Base-by-base conservation (phyloP, 2,797 vertebrate species). In the Epinephelus malabaricus region DNA sequence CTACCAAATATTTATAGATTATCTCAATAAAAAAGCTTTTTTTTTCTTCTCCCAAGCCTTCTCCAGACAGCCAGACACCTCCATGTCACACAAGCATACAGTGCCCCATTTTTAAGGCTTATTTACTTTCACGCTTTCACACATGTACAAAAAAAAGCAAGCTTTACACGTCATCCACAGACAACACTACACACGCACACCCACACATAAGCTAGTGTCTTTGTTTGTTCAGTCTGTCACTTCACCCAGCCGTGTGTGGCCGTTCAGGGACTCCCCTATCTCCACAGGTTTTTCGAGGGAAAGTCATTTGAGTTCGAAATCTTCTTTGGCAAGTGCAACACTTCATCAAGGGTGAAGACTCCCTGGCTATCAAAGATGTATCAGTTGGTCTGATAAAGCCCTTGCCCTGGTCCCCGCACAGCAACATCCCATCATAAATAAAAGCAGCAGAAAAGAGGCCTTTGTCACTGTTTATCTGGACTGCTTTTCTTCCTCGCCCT, bases 391-490 rank as follows among this genome's bases (percentile, higher is more conserved):
- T 97, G 97, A 98, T 97, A 97, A 97, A 98, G 96, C 96, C 96
- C 94, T 96, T 93, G 93, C 92, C 82, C 95, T 91, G 94, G 95
- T 97, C 96, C 96, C 97, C 94, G 92, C 96, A 95, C 96, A 97
- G 96, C 96, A 96, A 97, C 97, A 97, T 97, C 97, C 97, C 97
- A 98, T 97, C 97, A 98, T 98, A 98, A 98, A 97, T 97, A 97
- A 97, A 96, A 96, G 92, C 90, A 92, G 88, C 92, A 95, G 89
- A 98, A 97, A 97, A 96, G 97, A 95, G 95, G 96, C 96, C 96
- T 98, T 99, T 99, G 97, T 98, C 97, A 97, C 96, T 97, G 97
- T 98, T 99, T 98, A 98, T 98, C 97, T 97, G 96, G 94, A 96
- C 95, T 94, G 95, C 97, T 98, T 98, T 99, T 98, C 97, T 98